These are phyloP conservation scores for Heterotilapia buettikoferi DNA, from an alignment of 2,113 vertebrate genomes.

Conservation along the genomic window DNA sequence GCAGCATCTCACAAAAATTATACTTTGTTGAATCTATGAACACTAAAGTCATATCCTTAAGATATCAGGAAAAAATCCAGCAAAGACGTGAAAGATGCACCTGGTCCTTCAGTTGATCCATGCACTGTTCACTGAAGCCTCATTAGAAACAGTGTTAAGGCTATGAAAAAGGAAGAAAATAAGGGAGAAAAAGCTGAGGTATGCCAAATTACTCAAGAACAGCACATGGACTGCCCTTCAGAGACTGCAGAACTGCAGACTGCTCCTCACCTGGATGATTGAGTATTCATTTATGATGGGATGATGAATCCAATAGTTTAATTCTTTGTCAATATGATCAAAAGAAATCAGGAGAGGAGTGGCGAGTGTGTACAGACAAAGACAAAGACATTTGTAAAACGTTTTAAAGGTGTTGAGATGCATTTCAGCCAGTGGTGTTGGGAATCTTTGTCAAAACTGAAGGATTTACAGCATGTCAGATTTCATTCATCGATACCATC, in stretches of 20 bases:
- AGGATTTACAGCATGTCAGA: not conserved
- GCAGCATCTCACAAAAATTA: not conserved
- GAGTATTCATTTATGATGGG: not conserved
- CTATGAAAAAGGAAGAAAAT: not conserved
- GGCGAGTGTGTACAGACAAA: not conserved
- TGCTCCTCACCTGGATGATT: not conserved
- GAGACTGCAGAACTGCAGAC: not conserved
- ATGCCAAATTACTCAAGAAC: not conserved
- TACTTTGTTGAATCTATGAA: not conserved
- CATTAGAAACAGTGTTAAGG: not conserved
- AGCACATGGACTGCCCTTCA: not conserved
- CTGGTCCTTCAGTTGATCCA: not conserved
- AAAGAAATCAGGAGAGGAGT: not conserved
- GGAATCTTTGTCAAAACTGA: not conserved
- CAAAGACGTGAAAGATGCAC: rapidly evolving
- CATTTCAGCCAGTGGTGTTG: not conserved
- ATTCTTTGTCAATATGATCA: not conserved
- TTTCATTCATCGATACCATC: not conserved
- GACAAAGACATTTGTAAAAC: not conserved
- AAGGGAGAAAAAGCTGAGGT: not conserved
- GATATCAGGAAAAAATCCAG: not conserved
- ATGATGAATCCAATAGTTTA: not conserved
- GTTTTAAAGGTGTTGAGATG: not conserved
- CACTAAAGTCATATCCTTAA: not conserved
- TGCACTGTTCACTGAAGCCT: not conserved